phyloP scores from a whole-genome alignment of 1,140 invertebrate genomes.

The Dryas iulia region DNA sequence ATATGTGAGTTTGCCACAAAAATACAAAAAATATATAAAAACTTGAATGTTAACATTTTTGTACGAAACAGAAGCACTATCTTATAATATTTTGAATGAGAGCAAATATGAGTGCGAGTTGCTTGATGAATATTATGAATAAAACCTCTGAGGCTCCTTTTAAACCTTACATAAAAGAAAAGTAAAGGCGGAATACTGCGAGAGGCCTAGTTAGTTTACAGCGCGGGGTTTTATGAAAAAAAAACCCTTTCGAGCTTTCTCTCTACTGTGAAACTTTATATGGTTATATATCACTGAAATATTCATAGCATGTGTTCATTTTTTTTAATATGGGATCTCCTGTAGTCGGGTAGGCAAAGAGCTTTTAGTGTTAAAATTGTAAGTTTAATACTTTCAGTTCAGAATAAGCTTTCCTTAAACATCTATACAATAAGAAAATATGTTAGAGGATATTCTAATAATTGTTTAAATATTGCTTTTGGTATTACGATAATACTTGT shows the following conservation, averaged over 20 bases:
- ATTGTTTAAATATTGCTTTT: too few relatives aligned
- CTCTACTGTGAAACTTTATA: background rate
- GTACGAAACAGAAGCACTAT: background rate
- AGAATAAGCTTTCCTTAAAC: too few relatives aligned
- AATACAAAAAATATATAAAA: too few relatives aligned
- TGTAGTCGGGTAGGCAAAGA: too few relatives aligned
- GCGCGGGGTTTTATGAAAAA: background rate
- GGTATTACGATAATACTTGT: too few relatives aligned
- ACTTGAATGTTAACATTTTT: background rate
- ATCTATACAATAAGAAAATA: too few relatives aligned
- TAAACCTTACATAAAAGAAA: background rate
- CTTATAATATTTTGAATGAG: background rate
- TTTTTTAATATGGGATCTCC: too few relatives aligned
- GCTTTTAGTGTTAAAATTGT: too few relatives aligned
- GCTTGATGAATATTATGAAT: conserved; percentile 2
- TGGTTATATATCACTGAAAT: background rate
- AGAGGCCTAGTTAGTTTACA: background rate
- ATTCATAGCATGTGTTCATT: too few relatives aligned
- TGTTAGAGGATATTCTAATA: too few relatives aligned
- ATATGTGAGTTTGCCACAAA: too few relatives aligned
- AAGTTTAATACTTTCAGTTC: too few relatives aligned
- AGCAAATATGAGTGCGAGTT: background rate
- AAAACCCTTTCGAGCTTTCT: background rate
- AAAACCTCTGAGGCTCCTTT: background rate
- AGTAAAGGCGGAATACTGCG: background rate